Base-by-base conservation (phyloP, 1,140 invertebrate genomes). In the Drosophila sechellia region DNA sequence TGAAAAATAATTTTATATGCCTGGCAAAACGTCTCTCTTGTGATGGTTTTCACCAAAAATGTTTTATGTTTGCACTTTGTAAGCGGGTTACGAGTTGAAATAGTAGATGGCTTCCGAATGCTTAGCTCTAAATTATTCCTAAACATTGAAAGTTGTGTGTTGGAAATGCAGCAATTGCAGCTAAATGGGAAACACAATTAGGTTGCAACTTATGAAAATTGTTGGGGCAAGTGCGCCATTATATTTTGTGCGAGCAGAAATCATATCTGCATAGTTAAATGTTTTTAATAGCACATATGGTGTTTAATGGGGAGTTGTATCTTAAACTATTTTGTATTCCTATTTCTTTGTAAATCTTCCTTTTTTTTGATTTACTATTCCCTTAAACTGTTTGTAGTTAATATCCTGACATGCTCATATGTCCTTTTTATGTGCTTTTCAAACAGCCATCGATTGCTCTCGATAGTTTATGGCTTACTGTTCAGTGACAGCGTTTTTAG, bases 41-140 rank as follows among this genome's bases (percentile, higher is more conserved):
- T 72, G 54, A 60, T 60, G 56, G 39, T 25, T 72, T 71, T 39
- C n/a, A 27, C 63, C 63, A 69, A 63, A 73, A 73, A 73, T 72
- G 70, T 73, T 73, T 61, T 69, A 69, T 69, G 63, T 68, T 69
- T 68, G 66, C 27, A 69, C 40, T 70, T 70, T 46, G 64, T 48
- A 49, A 69, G 20, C 49, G 37, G 66, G 65, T 53, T 54, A 65
- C 17, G 22, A 50, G 22, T 50, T 45, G 20, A 68, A 46, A 55
- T 69, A 55, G 63, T 37, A 42, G n/a, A 66, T 37, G 43, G 49
- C 20, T 69, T 70, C 49, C 65, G 3, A 56, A 56, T 69, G 64
- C 40, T 70, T 69, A 69, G 42, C 49, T 40, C 66, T 55, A 55
- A 48, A 55, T 46, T 54, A 69, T 55, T 40, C 15, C 61, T 31